Conservation (phyloP, 1,140 invertebrate genomes). For the Drosophila guanche region DNA sequence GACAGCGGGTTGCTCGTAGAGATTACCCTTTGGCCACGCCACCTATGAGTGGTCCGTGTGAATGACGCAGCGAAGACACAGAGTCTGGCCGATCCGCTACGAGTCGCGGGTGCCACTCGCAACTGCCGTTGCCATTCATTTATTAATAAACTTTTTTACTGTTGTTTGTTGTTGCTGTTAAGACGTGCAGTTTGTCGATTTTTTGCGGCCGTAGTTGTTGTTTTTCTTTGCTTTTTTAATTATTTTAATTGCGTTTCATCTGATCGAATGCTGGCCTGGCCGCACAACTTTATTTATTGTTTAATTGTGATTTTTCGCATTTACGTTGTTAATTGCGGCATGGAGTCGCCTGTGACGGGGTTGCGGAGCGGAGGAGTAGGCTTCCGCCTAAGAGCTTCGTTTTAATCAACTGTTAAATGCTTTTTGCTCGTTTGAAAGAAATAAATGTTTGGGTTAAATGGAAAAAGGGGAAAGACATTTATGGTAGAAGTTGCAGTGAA, state of each 20-base stretch:
- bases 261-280: constrained; percentile 46
- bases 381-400: constrained; percentile 7
- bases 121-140: constrained; percentile 39
- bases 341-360: not conserved
- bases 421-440: not conserved
- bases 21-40: constrained; percentile 47
- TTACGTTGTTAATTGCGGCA: constrained; percentile 42
- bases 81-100: constrained; percentile 27
- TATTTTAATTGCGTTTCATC: constrained; percentile 53
- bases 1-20: constrained; percentile 20
- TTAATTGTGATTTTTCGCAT: constrained; percentile 48
- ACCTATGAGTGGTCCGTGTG: constrained; percentile 30
- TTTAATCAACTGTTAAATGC: constrained; percentile 44
- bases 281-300: constrained; percentile 49
- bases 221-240: constrained; percentile 23
- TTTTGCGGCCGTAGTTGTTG: constrained; percentile 20
- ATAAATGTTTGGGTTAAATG: constrained; percentile 9
- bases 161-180: constrained; percentile 23
- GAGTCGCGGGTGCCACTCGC: constrained; percentile 3
- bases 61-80: constrained; percentile 44
- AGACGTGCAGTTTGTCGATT: constrained; percentile 42
- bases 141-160: constrained; percentile 38
- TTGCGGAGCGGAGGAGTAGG: no score
- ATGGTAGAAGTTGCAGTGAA: no score
- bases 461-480: no score